These are phyloP conservation scores for Maconellicoccus hirsutus DNA, from an alignment of 1,140 invertebrate species.

Conservation along the genomic window DNA sequence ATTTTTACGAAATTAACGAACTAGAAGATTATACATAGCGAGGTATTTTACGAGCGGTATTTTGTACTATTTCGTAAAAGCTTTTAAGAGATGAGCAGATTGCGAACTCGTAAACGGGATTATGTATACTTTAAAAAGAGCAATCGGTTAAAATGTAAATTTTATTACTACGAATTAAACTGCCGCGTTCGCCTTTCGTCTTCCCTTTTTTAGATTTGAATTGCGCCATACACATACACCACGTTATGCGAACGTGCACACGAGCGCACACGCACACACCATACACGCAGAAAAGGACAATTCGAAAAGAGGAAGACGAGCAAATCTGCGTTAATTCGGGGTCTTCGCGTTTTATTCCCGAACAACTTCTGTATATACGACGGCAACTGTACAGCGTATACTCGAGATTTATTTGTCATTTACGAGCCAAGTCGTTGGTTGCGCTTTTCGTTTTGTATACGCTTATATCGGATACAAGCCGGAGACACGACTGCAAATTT, in stretches of 20 bases:
- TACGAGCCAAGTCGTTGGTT: background rate
- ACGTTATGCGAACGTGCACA: background rate
- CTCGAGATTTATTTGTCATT: slow-evolving; percentile 19
- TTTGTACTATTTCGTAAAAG: background rate
- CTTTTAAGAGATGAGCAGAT: slow-evolving; percentile 4
- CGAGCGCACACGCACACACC: background rate
- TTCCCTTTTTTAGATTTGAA: background rate
- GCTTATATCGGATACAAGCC: too few species aligned
- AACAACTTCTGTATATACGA: background rate
- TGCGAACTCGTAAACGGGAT: slow-evolving; percentile 7
- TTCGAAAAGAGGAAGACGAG: background rate
- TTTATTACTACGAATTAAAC: slow-evolving; percentile 14
- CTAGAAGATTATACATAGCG: background rate
- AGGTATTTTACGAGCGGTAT: background rate
- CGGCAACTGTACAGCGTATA: background rate
- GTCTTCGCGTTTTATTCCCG: background rate
- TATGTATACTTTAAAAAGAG: background rate
- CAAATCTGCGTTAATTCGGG: slow-evolving; percentile 10
- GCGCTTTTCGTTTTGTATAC: background rate
- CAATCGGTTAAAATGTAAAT: slow-evolving; percentile 19
- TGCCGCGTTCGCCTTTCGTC: background rate
- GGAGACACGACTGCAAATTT: background rate
- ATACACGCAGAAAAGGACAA: too few species aligned
- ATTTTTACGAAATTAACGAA: background rate
- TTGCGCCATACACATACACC: background rate